Percentiles rank a stretch among this genome's conserved stretches.
Evolutionary conservation across 2,888 invertebrate species (phyloP).

Genomic region (Drosophila tripunctata): DNA sequence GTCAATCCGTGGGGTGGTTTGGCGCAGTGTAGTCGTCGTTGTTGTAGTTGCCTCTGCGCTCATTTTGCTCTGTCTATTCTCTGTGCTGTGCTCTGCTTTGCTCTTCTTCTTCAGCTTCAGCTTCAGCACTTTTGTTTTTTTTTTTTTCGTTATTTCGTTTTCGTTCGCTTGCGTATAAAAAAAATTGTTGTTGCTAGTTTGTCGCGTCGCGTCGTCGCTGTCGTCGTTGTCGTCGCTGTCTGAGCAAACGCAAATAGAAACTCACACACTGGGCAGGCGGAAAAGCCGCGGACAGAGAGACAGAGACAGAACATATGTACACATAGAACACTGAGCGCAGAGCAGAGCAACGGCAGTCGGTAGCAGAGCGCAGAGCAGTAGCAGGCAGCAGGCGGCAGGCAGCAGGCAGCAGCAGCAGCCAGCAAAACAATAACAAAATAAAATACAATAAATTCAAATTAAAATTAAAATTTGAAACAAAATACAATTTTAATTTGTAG

Average conservation of each 20-base stretch:
- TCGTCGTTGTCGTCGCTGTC: conserved; percentile 40
- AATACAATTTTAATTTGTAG: conserved; percentile 26
- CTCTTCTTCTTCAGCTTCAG: too few species aligned
- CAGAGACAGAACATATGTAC: too few species aligned
- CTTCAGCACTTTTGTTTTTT: conserved; percentile 13
- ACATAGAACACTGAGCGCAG: conserved; percentile 10
- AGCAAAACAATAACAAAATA: conserved; percentile 46
- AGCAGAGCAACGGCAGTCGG: background rate
- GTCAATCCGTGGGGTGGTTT: conserved; percentile 82
- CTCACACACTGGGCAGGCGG: conserved; percentile 52
- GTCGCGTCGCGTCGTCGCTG: conserved; percentile 27
- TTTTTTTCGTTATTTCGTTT: conserved; percentile 12
- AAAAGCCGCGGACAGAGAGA: conserved; percentile 43
- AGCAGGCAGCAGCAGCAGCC: conserved; percentile 16
- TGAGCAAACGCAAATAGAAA: conserved; percentile 76
- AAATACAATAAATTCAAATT: conserved; percentile 23
- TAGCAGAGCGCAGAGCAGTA: conserved; percentile 10
- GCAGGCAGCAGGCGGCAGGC: background rate
- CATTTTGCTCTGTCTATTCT: conserved; percentile 28
- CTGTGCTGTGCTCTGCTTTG: too few species aligned
- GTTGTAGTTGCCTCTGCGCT: conserved; percentile 51
- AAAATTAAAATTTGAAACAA: background rate
- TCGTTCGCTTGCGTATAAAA: conserved; percentile 3
- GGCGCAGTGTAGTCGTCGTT: conserved; percentile 70
- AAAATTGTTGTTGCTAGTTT: conserved; percentile 21